A percentile compares a stretch with the other conserved stretches of the same genome.
These are phyloP conservation scores for Bergia puertoricense DNA, from an alignment of 92 coral and sea anemone genomes.

Conservation along the genomic window DNA sequence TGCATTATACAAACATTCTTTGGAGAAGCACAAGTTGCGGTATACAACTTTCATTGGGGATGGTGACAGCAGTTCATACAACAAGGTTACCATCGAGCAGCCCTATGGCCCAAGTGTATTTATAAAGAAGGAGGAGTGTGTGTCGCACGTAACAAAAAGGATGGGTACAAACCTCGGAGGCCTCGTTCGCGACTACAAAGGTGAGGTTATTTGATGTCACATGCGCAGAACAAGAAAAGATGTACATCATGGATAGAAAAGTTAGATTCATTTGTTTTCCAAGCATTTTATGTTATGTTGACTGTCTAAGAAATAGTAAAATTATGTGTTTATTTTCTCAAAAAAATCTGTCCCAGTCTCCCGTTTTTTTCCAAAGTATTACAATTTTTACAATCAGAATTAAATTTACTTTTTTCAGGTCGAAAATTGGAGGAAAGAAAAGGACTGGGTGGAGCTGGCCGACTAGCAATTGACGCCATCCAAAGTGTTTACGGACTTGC, in stretches of 20 bases:
- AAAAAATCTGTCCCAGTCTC: no score
- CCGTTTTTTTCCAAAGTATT: no score
- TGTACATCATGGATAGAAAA: not conserved
- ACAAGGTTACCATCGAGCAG: conserved; percentile 30
- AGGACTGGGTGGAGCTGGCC: no score
- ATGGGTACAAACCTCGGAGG: conserved; percentile 45
- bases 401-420: no score
- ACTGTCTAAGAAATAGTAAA: no score
- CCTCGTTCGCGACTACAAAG: conserved; percentile 36
- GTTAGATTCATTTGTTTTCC: conserved; percentile 9
- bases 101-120: conserved; percentile 32
- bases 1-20: not conserved
- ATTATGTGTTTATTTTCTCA: no score
- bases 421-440: no score
- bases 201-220: conserved; percentile 14
- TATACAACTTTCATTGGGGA: conserved; percentile 36
- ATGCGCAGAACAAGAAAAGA: not conserved
- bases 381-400: no score
- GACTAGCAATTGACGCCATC: no score
- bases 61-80: conserved; percentile 35
- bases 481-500: no score
- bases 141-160: conserved; percentile 37
- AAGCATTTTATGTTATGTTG: no score
- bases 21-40: not conserved
- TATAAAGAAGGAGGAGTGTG: conserved; percentile 46